Evolutionary conservation across 1,140 invertebrate species (phyloP), one percentile per base, ranked within the genome.

Genomic region (Zaprionus capensis): DNA sequence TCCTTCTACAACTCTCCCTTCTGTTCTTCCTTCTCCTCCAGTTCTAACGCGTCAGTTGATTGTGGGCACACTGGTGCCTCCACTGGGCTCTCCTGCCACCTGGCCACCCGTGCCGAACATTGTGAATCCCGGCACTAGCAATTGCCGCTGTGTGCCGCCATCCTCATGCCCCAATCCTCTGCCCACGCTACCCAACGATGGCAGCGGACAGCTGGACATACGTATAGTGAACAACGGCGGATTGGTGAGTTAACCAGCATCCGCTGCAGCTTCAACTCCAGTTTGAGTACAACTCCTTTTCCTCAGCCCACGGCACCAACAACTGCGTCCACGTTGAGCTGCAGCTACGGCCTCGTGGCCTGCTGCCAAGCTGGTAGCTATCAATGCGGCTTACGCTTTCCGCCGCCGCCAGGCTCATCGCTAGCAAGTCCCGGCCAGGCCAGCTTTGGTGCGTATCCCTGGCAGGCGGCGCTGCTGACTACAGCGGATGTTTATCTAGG

Each of bases 401-500:
- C 91, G 2, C 91, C 92, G 6, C 87, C 92, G 1, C 74, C 85
- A 0, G 91, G 88, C 0, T 55, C 85, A 6, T 12, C 78, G 0
- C 2, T 66, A 7, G 78, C 90, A 1, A 67, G 56, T 53, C 44
- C 81, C 2, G 86, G 87, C 5, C 92, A 93, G 61, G 92, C 92
- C 12, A 80, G 71, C 56, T 92, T 81, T 24, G 90, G 91, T 2
- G 83, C 81, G 4, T 93, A 91, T 85, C 92, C 92, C 0, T 93
- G 92, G 92, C 92, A 93, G 65, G 92, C 78, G 2, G 94, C 94
- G 1, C 77, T 95, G 28, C 78, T 95, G 1, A 92, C 93, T 56
- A 44, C 72, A 3, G 78, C 78, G 15, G 93, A 96, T 78, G 93
- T 93, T 58, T 96, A 96, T 79, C 72, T 96, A 41, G 96, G 95